Evolutionary conservation across 2,113 vertebrate species (phyloP).

Genomic region (Aspidoscelis tigris): DNA sequence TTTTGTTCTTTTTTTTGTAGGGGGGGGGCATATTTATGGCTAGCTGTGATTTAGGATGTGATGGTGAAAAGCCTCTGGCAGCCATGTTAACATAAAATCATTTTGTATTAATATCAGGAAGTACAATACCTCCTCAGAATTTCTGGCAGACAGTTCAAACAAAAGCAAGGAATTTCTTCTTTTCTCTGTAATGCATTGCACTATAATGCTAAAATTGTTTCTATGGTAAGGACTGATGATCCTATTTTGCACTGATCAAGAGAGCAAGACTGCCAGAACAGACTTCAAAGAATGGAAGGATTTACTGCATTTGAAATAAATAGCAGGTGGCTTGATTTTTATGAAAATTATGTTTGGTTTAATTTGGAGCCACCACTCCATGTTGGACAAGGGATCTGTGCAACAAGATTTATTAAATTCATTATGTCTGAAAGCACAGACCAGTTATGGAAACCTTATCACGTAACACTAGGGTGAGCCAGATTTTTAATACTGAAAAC

Average conservation of each 20-base stretch:
- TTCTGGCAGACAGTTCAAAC: neutral
- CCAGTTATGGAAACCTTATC: neutral
- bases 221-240: neutral
- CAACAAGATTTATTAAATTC: neutral
- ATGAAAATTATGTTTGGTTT: neutral
- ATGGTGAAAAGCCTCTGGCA: neutral
- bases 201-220: neutral
- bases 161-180: neutral
- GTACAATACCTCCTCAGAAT: neutral
- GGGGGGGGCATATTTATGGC: neutral
- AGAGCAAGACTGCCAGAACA: conserved; percentile 27
- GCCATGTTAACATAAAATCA: neutral
- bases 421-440: neutral
- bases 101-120: neutral
- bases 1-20: neutral
- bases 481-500: too few species aligned
- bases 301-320: conserved; percentile 26
- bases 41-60: neutral
- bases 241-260: neutral
- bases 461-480: too few species aligned
- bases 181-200: neutral
- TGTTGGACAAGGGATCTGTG: conserved; percentile 9
- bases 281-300: conserved; percentile 17
- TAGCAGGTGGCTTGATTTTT: neutral
- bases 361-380: neutral